A percentile compares a stretch with the other conserved stretches of the same genome.
phyloP scores from a whole-genome alignment of 2,888 invertebrate genomes.

The Apamea sordens region DNA sequence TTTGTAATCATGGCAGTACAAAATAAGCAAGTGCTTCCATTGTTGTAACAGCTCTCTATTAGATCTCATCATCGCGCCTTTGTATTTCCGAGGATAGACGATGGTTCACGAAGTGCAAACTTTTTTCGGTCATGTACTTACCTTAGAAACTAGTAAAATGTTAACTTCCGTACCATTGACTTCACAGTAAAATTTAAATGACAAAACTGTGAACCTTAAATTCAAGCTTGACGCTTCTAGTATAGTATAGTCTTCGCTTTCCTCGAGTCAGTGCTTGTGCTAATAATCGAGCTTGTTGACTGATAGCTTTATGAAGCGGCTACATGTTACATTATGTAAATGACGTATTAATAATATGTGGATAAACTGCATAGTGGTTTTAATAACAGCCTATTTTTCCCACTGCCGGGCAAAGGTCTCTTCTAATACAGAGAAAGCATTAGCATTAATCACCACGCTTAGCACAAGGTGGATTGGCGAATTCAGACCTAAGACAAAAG shows the following conservation, averaged over 20 bases:
- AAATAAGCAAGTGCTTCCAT: background rate
- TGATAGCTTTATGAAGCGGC: conserved; percentile 61
- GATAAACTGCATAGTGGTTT: background rate
- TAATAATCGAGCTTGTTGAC: conserved; percentile 70
- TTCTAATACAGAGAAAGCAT: background rate
- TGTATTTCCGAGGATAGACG: background rate
- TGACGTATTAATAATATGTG: conserved; percentile 8
- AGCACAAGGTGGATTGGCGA: background rate
- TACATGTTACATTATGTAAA: conserved; percentile 11
- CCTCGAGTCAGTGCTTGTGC: conserved; percentile 56
- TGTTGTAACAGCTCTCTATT: background rate
- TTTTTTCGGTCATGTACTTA: background rate
- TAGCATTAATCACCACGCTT: background rate
- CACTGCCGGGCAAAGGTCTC: background rate
- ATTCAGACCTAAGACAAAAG: background rate
- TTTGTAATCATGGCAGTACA: background rate
- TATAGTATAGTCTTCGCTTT: conserved; percentile 24
- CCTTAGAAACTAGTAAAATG: background rate
- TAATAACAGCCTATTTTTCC: background rate
- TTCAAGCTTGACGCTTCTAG: conserved; percentile 32
- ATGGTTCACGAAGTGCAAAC: background rate
- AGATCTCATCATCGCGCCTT: background rate
- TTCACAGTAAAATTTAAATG: background rate
- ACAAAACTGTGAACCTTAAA: conserved; percentile 10
- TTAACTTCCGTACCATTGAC: background rate